Evolutionary conservation across 2,113 vertebrate genomes (phyloP).

Genomic region (Cryptoleucopteryx plumbea): DNA sequence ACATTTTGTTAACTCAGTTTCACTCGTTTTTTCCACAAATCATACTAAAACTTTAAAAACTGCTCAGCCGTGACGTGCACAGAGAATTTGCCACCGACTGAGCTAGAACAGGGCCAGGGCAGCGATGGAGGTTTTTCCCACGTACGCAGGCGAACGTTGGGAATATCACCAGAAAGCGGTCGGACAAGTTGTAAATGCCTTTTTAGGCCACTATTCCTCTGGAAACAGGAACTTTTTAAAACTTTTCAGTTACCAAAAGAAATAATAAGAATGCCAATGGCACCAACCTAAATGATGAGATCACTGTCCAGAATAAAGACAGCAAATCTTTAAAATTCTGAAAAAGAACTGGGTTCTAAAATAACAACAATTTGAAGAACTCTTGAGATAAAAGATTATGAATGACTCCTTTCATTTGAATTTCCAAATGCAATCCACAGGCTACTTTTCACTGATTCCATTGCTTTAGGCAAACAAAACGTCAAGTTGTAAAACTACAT

Average conservation of each 20-base stretch:
- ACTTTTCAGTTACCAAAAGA: not conserved
- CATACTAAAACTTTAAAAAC: not conserved
- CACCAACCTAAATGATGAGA: fast-evolving
- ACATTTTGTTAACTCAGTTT: not conserved
- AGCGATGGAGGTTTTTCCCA: not conserved
- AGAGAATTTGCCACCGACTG: not conserved
- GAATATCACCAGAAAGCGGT: not conserved
- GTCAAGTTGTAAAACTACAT: not conserved
- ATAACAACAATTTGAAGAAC: not conserved
- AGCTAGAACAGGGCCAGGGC: not conserved
- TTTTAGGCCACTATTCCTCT: not conserved
- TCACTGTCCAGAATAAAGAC: not conserved
- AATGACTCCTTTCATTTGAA: not conserved
- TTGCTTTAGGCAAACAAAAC: not conserved
- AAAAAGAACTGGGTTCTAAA: not conserved
- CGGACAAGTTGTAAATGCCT: not conserved
- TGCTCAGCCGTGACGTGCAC: too few species aligned
- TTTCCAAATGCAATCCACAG: not conserved
- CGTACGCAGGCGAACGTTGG: fast-evolving
- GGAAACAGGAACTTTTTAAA: fast-evolving
- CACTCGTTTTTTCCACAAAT: not conserved
- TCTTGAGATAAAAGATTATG: not conserved
- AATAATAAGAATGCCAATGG: not conserved
- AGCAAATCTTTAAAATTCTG: not conserved
- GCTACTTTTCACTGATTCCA: not conserved